phyloP scores from a whole-genome alignment of 2,888 invertebrate genomes.

The Sphaerophoria taeniata region DNA sequence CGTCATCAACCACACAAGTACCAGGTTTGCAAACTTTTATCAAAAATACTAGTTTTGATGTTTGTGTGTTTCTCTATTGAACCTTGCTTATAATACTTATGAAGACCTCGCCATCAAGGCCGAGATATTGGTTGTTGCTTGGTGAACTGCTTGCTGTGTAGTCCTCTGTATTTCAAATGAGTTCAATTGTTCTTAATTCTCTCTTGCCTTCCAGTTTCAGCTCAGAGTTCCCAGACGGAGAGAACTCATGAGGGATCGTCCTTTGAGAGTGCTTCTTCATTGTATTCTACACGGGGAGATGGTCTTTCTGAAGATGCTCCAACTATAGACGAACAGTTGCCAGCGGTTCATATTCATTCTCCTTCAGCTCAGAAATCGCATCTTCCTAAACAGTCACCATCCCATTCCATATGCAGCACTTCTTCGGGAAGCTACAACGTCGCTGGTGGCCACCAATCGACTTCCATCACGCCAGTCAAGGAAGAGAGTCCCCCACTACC shows the following conservation, averaged over 20 bases:
- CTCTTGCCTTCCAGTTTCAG: slow-evolving; percentile 78
- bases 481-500: slow-evolving; percentile 66
- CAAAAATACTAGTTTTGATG: slow-evolving; percentile 63
- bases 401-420: slow-evolving; percentile 85
- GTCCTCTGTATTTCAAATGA: slow-evolving; percentile 35
- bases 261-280: slow-evolving; percentile 93
- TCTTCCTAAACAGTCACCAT: slow-evolving; percentile 81
- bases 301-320: slow-evolving; percentile 86
- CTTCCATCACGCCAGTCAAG: slow-evolving; percentile 70
- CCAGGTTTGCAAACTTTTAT: slow-evolving; percentile 81
- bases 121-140: slow-evolving; percentile 81
- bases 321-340: slow-evolving; percentile 81
- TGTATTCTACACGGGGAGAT: slow-evolving; percentile 91
- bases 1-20: slow-evolving; percentile 83
- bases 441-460: slow-evolving; percentile 79
- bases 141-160: slow-evolving; percentile 79
- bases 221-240: slow-evolving; percentile 84
- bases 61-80: slow-evolving; percentile 68
- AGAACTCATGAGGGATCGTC: slow-evolving; percentile 90
- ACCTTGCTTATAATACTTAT: slow-evolving; percentile 41
- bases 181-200: neutral
- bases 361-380: slow-evolving; percentile 75
- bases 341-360: slow-evolving; percentile 48
- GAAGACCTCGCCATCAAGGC: slow-evolving; percentile 49
- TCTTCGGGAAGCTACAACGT: slow-evolving; percentile 85